Evolutionary conservation across 2,113 vertebrate species (phyloP).

Genomic region (Eupsittula cactorum): DNA sequence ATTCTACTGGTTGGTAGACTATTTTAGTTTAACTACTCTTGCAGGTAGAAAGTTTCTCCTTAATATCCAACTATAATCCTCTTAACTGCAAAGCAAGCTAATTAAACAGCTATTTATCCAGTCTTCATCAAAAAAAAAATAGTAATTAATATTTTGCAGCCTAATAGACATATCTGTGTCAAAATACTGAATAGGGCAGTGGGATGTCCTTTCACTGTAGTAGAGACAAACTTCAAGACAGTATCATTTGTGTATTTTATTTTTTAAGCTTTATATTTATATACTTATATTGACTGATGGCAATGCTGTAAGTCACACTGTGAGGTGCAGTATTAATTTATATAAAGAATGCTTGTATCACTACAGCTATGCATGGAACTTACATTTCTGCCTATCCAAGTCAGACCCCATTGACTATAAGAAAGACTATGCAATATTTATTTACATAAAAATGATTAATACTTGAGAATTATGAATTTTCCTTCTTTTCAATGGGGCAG

Average conservation of each 20-base stretch:
- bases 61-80: neutral
- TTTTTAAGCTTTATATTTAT: neutral
- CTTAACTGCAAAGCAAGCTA: neutral
- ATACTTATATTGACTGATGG: neutral
- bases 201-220: neutral
- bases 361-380: neutral
- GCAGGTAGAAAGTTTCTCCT: neutral
- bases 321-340: neutral
- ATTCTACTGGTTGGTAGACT: neutral
- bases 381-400: neutral
- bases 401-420: neutral
- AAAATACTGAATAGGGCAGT: neutral
- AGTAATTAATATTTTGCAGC: neutral
- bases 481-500: neutral
- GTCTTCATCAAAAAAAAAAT: neutral
- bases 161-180: neutral
- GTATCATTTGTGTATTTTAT: neutral
- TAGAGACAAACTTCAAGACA: neutral
- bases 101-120: neutral
- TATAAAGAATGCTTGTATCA: neutral
- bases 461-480: neutral
- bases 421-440: neutral
- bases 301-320: neutral
- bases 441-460: neutral
- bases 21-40: neutral